Base-by-base conservation (phyloP, 2,888 invertebrate species). In the Tachina lurida region DNA sequence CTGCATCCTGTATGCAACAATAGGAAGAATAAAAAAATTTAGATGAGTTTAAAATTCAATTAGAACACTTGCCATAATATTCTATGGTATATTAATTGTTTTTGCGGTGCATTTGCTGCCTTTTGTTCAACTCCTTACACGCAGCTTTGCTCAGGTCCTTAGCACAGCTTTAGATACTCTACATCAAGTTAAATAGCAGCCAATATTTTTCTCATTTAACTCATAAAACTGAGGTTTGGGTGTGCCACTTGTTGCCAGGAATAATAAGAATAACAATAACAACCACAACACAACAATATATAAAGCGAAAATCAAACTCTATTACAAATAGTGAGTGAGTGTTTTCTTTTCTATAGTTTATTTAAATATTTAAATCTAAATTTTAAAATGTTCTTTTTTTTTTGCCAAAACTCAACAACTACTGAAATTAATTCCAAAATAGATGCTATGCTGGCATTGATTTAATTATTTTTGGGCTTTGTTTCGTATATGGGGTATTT, bases 41-140 rank as follows among this genome's bases (percentile, higher is more conserved):
- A 49, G 62, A 62, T 74, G 60, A 74, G 41, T 60, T 74, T 60
- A 49, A 74, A 62, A 62, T 74, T 74, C 41, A 74, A 62, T 74
- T 74, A 52, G 13, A 52, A 60, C 5, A 17, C 60, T 49, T 60
- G 7, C 22, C 4, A 47, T 47, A 52, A n/a, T 41, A 47, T 15
- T 60, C 22, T 73, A 58, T 45, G 15, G 41, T 1, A 41, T 49
- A 17, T 41, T 41, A 52, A 52, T 52, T 52, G 49, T 15, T 62
- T 13, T 39, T 62, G 19, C 15, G n/a, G 19, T 31, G 19, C 39
- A 7, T 62, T 4, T 56, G 19, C 43, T 47, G 41, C 41, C 19
- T 49, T 41, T 52, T 49, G 73, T 62, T 15, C 41, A 74, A 10
- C 49, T 41, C 52, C 62, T 47, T 19, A 10, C 39, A 68, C 2